Conservation (phyloP, 2,888 invertebrate species). For the Leptura quadrifasciata region DNA sequence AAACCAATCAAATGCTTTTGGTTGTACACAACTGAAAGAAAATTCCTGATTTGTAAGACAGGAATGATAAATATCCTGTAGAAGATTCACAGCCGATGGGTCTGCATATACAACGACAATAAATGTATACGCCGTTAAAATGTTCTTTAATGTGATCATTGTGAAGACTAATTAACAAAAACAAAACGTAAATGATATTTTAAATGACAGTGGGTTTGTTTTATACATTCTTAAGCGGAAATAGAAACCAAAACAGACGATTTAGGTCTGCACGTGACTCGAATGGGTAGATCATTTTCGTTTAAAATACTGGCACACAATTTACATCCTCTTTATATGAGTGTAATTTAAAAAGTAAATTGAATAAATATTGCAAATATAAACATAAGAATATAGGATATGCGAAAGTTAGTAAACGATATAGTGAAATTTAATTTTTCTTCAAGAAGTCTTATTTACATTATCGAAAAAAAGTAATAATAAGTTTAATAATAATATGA, state of each 20-base stretch:
- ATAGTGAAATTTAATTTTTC: no score
- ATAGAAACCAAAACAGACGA: constrained; percentile 71
- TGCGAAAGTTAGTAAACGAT: no score
- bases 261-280: constrained; percentile 71
- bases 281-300: constrained; percentile 41
- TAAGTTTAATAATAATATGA: no score
- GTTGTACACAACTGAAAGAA: constrained; percentile 84
- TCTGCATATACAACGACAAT: constrained; percentile 58
- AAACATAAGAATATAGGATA: no score
- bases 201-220: constrained; percentile 58
- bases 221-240: constrained; percentile 71
- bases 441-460: no score
- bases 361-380: no score
- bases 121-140: constrained; percentile 54
- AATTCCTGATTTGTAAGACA: constrained; percentile 83
- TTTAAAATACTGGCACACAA: not conserved
- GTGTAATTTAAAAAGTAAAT: no score
- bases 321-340: not conserved
- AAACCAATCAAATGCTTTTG: constrained; percentile 86
- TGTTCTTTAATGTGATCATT: constrained; percentile 62
- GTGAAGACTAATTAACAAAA: constrained; percentile 45
- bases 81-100: constrained; percentile 79
- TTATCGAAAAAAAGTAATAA: no score
- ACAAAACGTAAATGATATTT: constrained; percentile 50
- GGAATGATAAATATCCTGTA: constrained; percentile 80